These are phyloP conservation scores for Caenorhabditis briggsae DNA, from an alignment of 1,140 invertebrate genomes.

Conservation along the genomic window DNA sequence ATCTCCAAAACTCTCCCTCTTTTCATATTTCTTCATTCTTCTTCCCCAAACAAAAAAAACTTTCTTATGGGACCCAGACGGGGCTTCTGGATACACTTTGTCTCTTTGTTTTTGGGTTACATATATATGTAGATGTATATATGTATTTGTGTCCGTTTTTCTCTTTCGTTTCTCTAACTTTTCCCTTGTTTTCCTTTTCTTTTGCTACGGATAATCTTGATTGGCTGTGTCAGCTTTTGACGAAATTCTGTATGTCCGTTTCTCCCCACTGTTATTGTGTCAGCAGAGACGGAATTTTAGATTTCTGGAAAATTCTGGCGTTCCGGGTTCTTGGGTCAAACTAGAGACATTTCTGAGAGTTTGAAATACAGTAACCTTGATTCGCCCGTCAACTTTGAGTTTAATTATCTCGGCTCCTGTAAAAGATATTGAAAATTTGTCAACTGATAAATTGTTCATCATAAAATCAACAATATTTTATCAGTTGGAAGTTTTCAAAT, in stretches of 20 bases:
- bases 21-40: neutral
- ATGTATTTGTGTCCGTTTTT: too few relatives aligned
- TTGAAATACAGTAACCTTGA: too few relatives aligned
- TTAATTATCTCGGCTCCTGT: too few relatives aligned
- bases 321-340: too few relatives aligned
- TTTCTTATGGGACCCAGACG: conserved; percentile 23
- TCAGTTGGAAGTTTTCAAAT: too few relatives aligned
- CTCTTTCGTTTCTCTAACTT: neutral
- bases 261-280: neutral
- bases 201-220: conserved; percentile 45
- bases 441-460: too few relatives aligned
- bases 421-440: too few relatives aligned
- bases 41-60: neutral
- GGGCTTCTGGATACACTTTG: conserved; percentile 24
- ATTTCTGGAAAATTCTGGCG: neutral
- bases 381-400: too few relatives aligned
- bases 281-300: too few relatives aligned
- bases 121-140: neutral
- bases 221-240: conserved; percentile 46
- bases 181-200: neutral
- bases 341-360: too few relatives aligned
- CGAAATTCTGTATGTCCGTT: neutral
- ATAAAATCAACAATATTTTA: too few relatives aligned
- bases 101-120: conserved; percentile 38
- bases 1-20: neutral